A percentile compares a stretch with the other conserved stretches of the same genome.
Evolutionary conservation across 2,888 invertebrate species (phyloP).

Genomic region (Chymomyza amoena): DNA sequence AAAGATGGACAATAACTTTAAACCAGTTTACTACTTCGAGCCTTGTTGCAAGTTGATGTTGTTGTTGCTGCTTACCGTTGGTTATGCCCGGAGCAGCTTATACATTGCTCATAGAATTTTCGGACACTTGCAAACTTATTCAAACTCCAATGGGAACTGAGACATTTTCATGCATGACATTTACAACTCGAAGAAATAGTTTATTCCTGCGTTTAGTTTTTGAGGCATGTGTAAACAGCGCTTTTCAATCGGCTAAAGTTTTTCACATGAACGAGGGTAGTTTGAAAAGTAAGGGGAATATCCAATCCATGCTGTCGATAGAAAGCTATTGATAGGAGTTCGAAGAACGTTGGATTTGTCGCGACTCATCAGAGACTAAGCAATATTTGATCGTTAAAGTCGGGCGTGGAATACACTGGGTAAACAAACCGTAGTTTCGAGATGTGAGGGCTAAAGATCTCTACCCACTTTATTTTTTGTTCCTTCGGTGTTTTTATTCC

Average conservation of each 20-base stretch:
- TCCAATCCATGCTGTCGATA: too few species aligned
- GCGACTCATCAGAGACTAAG: too few species aligned
- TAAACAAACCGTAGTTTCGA: too few species aligned
- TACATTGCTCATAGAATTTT: neutral
- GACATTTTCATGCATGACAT: constrained; percentile 1
- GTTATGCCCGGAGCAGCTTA: neutral
- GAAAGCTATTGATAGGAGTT: too few species aligned
- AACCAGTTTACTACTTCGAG: constrained; percentile 61
- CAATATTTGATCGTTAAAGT: too few species aligned
- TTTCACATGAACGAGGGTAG: constrained; percentile 27
- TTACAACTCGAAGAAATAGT: constrained; percentile 14
- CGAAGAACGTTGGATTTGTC: too few species aligned
- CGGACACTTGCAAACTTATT: neutral
- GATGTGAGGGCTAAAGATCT: too few species aligned
- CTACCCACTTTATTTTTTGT: too few species aligned
- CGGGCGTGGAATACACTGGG: too few species aligned
- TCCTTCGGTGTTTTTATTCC: too few species aligned
- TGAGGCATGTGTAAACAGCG: neutral
- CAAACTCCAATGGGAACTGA: neutral
- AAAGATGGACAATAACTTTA: constrained; percentile 74
- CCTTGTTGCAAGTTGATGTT: constrained; percentile 53
- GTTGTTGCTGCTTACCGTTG: neutral
- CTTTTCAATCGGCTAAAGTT: constrained; percentile 29
- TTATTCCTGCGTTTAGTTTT: neutral
- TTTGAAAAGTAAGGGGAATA: too few species aligned